Evolutionary conservation across 2,888 invertebrate species (phyloP).

Genomic region (Phyto melanocephala): DNA sequence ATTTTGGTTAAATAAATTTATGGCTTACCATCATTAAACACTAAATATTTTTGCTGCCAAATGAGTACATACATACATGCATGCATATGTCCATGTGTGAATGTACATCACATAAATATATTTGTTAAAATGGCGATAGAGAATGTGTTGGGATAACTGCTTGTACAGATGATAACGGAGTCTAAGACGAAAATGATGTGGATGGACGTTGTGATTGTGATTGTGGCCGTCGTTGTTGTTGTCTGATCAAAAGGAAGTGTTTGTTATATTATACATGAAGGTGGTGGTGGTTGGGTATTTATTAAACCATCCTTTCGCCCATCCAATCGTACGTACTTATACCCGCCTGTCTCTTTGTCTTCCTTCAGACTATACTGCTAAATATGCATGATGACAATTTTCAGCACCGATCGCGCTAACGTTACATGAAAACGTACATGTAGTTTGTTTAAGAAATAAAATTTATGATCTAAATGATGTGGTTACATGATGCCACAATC

Average conservation of each 20-base stretch:
- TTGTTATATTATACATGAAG: slow-evolving; percentile 50
- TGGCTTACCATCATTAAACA: slow-evolving; percentile 46
- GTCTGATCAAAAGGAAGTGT: slow-evolving; percentile 52
- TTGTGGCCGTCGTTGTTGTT: slow-evolving; percentile 28
- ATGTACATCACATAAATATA: not conserved
- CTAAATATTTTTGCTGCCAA: slow-evolving; percentile 24
- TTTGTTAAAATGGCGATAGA: slow-evolving; percentile 6
- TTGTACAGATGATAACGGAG: slow-evolving; percentile 13
- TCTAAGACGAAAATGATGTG: slow-evolving; percentile 3
- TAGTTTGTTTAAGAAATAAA: slow-evolving; percentile 52
- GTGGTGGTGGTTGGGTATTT: slow-evolving; percentile 50
- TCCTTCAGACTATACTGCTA: slow-evolving; percentile 36
- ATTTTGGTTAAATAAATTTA: slow-evolving; percentile 54
- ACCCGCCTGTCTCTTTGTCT: slow-evolving; percentile 8
- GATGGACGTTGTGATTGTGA: slow-evolving; percentile 45
- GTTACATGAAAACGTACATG: slow-evolving; percentile 63
- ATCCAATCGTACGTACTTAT: not conserved
- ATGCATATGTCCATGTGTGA: not conserved
- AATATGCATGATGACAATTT: slow-evolving; percentile 63
- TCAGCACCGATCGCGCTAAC: slow-evolving; percentile 65
- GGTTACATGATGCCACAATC: slow-evolving; percentile 70
- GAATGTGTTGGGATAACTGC: slow-evolving; percentile 4
- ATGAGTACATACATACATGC: not conserved
- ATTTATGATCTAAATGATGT: slow-evolving; percentile 67
- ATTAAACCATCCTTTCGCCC: not conserved